Conservation (phyloP, 2,888 invertebrate genomes). For the Heliconius ethilla region DNA sequence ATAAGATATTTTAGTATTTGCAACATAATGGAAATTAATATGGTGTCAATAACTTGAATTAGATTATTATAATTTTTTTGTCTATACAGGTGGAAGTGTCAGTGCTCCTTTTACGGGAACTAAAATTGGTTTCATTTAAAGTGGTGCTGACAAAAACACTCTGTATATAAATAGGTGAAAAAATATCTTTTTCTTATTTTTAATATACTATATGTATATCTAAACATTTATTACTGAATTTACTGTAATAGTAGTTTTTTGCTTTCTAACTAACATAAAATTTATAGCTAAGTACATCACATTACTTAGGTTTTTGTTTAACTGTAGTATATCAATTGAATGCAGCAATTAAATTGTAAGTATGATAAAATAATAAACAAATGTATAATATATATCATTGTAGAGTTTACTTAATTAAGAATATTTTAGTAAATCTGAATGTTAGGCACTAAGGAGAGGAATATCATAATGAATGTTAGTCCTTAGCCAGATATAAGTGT, state of each 20-base stretch:
- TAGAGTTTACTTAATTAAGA: constrained; percentile 3
- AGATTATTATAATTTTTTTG: neutral
- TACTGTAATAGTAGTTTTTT: neutral
- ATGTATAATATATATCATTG: constrained; percentile 1
- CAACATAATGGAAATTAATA: constrained; percentile 8
- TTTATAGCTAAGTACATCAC: neutral
- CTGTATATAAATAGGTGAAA: neutral
- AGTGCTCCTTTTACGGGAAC: too few relatives aligned
- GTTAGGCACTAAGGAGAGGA: constrained; percentile 5
- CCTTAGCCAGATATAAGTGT: neutral
- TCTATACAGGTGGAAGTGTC: neutral
- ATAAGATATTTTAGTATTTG: neutral
- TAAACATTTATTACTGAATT: neutral
- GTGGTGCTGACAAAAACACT: too few relatives aligned
- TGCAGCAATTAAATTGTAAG: neutral
- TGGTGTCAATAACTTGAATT: constrained; percentile 6
- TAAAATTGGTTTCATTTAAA: too few relatives aligned
- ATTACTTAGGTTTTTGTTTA: constrained; percentile 8
- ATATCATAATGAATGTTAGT: constrained; percentile 5
- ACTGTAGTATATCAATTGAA: neutral
- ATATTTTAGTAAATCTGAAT: constrained; percentile 8
- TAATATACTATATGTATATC: neutral
- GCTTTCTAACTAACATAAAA: constrained; percentile 1
- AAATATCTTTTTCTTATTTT: neutral
- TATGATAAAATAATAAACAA: constrained; percentile 2